Percentiles rank a stretch among this genome's conserved stretches.
Conservation (phyloP, 2,888 invertebrate genomes). For the Criorhina ranunculi region DNA sequence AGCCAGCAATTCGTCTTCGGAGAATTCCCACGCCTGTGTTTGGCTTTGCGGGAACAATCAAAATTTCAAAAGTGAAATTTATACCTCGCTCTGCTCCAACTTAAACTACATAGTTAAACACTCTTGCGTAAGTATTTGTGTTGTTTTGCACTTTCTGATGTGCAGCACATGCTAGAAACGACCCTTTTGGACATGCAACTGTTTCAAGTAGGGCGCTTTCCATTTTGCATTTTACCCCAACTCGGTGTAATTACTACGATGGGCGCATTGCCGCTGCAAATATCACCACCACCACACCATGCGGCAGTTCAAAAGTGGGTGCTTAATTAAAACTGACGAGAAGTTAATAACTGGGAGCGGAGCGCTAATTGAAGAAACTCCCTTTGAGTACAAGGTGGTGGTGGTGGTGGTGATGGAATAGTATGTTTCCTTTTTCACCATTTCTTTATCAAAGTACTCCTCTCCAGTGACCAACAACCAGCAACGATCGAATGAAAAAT, state of each 20-base stretch:
- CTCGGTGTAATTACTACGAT: slow-evolving; percentile 46
- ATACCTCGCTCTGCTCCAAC: slow-evolving; percentile 16
- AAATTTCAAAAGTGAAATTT: slow-evolving; percentile 39
- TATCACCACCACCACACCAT: slow-evolving; percentile 44
- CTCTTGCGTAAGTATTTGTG: slow-evolving; percentile 2
- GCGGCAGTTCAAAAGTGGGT: slow-evolving; percentile 74
- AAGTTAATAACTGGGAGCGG: slow-evolving; percentile 79
- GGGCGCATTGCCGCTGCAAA: slow-evolving; percentile 55
- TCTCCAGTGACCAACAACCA: slow-evolving; percentile 37
- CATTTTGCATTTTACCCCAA: slow-evolving; percentile 43
- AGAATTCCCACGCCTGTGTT: slow-evolving; percentile 69
- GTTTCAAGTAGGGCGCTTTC: slow-evolving; percentile 49
- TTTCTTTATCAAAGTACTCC: slow-evolving; percentile 48
- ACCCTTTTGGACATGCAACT: slow-evolving; percentile 60
- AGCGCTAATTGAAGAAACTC: slow-evolving; percentile 77
- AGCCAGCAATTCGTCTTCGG: slow-evolving; percentile 58
- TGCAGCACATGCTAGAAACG: slow-evolving; percentile 32
- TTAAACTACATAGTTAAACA: slow-evolving; percentile 32
- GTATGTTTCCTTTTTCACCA: slow-evolving; percentile 31
- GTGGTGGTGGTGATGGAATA: slow-evolving; percentile 17
- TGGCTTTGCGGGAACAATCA: slow-evolving; percentile 31
- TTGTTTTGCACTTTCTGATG: slow-evolving; percentile 17
- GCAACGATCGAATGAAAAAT: slow-evolving; percentile 70
- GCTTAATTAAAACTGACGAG: slow-evolving; percentile 80
- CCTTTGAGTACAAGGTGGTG: slow-evolving; percentile 58